Percentiles rank a stretch among this genome's conserved stretches.
Evolutionary conservation across 2,888 invertebrate species (phyloP).

Genomic region (Latrodectus elegans): DNA sequence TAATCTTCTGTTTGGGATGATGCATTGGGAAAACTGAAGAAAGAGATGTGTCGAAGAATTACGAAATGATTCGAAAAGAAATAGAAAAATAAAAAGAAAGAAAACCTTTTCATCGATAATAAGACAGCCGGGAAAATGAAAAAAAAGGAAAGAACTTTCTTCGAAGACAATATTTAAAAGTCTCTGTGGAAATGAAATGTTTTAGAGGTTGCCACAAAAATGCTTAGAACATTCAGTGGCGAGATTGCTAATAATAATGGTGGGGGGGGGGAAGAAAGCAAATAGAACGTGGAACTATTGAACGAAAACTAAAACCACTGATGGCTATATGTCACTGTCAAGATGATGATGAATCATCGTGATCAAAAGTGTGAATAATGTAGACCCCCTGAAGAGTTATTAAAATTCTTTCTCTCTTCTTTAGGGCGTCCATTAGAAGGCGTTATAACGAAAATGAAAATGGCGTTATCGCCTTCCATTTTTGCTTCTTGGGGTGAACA

Average conservation of each 20-base stretch:
- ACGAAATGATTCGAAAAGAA: constrained; percentile 50
- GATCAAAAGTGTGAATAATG: constrained; percentile 39
- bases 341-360: constrained; percentile 40
- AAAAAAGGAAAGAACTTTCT: constrained; percentile 24
- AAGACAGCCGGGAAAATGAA: constrained; percentile 21
- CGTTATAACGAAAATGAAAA: constrained; percentile 30
- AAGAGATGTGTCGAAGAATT: constrained; percentile 58
- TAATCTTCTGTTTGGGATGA: constrained; percentile 56
- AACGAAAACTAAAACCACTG: constrained; percentile 27
- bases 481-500: constrained; percentile 22
- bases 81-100: constrained; percentile 10
- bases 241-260: constrained; percentile 13
- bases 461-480: constrained; percentile 1
- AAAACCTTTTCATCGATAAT: constrained; percentile 27
- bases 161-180: constrained; percentile 65
- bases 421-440: constrained; percentile 20
- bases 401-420: constrained; percentile 40
- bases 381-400: constrained; percentile 40
- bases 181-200: constrained; percentile 20
- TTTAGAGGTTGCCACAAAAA: constrained; percentile 9
- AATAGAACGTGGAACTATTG: constrained; percentile 13
- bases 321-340: constrained; percentile 57
- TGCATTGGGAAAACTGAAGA: constrained; percentile 53
- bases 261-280: not conserved
- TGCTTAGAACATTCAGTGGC: not conserved